Percentiles rank a stretch among this genome's conserved stretches.
Evolutionary conservation across 2,113 vertebrate species (phyloP).

Genomic region (Corythoichthys intestinalis): DNA sequence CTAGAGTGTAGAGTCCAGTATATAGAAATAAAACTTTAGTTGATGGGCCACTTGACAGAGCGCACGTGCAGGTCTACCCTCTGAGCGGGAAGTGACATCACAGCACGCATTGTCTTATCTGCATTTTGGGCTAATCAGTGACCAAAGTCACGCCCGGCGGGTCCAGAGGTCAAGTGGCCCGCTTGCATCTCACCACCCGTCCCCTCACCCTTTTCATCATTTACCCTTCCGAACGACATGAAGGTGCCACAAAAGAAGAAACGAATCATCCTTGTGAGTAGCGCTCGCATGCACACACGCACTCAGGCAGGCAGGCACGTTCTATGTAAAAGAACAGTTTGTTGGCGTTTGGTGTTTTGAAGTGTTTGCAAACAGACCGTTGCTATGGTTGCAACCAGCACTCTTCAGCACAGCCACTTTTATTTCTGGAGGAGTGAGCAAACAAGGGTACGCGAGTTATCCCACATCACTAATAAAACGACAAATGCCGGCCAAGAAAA

Average conservation of each 20-base stretch:
- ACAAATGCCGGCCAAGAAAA: too few species aligned
- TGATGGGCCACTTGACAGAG: background rate
- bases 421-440: too few species aligned
- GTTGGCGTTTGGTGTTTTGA: background rate
- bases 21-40: too few species aligned
- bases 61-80: background rate
- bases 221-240: background rate
- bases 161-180: background rate
- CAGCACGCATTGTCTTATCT: background rate
- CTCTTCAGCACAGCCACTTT: too few species aligned
- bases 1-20: too few species aligned
- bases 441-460: too few species aligned
- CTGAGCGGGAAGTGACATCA: background rate
- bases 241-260: background rate
- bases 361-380: background rate
- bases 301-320: too few species aligned
- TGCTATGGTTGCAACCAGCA: background rate
- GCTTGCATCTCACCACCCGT: background rate
- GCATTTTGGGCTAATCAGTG: background rate
- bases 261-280: background rate
- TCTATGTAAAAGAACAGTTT: too few species aligned
- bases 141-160: background rate
- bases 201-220: background rate
- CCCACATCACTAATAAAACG: too few species aligned
- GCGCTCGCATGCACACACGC: too few species aligned